These are phyloP conservation scores for honey bee (Apis mellifera) DNA, from an alignment of 1,140 invertebrate genomes.

Conservation along the genomic window Amel_HAv3.1 CM009935.2:9584501-9585000, in stretches of 20 bases:
- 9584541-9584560: slow-evolving; percentile 51
- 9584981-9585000: slow-evolving; percentile 81
- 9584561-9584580: slow-evolving; percentile 80
- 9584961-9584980: slow-evolving; percentile 81
- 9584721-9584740: slow-evolving; percentile 69
- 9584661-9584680: slow-evolving; percentile 74
- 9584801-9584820: slow-evolving; percentile 11
- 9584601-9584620: slow-evolving; percentile 82
- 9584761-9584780: neutral
- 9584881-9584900: slow-evolving; percentile 78
- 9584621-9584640: slow-evolving; percentile 80
- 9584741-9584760: neutral
- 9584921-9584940: slow-evolving; percentile 80
- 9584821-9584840: neutral
- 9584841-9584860: slow-evolving; percentile 67
- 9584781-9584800: neutral
- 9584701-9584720: slow-evolving; percentile 80
- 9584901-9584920: slow-evolving; percentile 78
- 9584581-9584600: slow-evolving; percentile 81
- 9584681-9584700: slow-evolving; percentile 83
- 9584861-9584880: slow-evolving; percentile 81
- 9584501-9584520: slow-evolving; percentile 20
- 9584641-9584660: slow-evolving; percentile 73
- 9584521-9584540: slow-evolving; percentile 63
- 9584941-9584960: slow-evolving; percentile 76